Percentiles rank a stretch among this genome's conserved stretches.
phyloP scores from a whole-genome alignment of 2,888 invertebrate genomes.

The Calliopum simillimum region DNA sequence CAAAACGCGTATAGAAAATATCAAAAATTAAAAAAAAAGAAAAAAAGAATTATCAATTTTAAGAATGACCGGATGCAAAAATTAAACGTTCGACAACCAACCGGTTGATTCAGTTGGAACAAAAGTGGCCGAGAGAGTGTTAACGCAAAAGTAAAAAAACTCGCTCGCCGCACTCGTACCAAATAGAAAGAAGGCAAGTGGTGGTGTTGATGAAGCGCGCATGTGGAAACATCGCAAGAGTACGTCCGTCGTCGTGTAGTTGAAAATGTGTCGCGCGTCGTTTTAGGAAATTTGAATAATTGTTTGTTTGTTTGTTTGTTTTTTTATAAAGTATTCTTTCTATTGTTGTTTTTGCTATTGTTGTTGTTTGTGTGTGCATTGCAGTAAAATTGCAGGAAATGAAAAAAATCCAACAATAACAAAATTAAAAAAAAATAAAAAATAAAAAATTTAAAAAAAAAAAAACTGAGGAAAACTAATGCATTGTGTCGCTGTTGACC shows the following conservation, averaged over 20 bases:
- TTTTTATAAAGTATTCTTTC: neutral
- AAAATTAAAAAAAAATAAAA: neutral
- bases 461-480: neutral
- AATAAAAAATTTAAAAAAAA: neutral
- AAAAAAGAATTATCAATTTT: neutral
- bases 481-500: neutral
- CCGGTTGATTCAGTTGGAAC: slow-evolving; percentile 9
- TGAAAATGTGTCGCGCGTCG: too few species aligned
- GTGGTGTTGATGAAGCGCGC: too few species aligned
- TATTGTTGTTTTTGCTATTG: neutral
- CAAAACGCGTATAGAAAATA: slow-evolving; percentile 4
- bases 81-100: slow-evolving; percentile 18
- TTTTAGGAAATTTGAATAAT: slow-evolving; percentile 20
- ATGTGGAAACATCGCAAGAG: slow-evolving; percentile 8
- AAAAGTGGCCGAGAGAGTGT: slow-evolving; percentile 15
- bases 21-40: neutral
- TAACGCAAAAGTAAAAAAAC: neutral
- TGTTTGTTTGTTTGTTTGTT: neutral
- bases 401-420: slow-evolving; percentile 5
- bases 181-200: too few species aligned
- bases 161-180: too few species aligned
- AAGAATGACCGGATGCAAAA: slow-evolving; percentile 31
- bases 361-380: neutral
- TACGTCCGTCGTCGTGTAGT: slow-evolving; percentile 21
- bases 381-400: slow-evolving; percentile 26